These are phyloP conservation scores for Pseudochirops corinnae DNA, from an alignment of 2,797 vertebrate genomes.

Conservation along the genomic window DNA sequence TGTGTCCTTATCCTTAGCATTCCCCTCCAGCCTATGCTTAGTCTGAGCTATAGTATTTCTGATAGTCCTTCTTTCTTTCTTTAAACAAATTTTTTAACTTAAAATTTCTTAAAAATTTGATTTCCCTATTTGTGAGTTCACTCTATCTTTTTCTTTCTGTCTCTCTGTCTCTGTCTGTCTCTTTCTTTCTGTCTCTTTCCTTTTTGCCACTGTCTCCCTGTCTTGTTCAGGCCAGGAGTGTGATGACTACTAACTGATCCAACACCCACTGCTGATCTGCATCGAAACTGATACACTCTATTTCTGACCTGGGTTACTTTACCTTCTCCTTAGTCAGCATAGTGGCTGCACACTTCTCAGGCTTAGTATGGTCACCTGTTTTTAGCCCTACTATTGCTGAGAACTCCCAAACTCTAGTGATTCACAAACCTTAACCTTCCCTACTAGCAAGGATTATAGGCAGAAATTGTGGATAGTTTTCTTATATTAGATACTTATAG, in stretches of 20 bases:
- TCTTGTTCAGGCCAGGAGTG: not conserved
- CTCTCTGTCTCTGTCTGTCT: not conserved
- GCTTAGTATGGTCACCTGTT: not conserved
- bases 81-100: not conserved
- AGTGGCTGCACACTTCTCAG: not conserved
- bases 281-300: not conserved
- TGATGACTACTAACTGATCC: not conserved
- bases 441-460: not conserved
- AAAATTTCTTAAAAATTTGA: not conserved
- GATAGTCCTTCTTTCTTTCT: not conserved
- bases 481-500: not conserved
- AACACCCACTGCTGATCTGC: not conserved
- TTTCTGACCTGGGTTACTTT: not conserved
- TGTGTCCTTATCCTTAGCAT: not conserved
- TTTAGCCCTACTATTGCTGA: not conserved
- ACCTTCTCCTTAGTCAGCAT: not conserved
- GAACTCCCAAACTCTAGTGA: not conserved
- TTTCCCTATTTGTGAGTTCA: not conserved
- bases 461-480: not conserved
- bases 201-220: not conserved
- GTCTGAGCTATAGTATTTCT: too few relatives aligned
- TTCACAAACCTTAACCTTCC: not conserved
- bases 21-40: not conserved
- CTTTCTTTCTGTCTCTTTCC: not conserved
- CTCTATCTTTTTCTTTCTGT: not conserved